Evolutionary conservation across 1,140 invertebrate genomes (phyloP), one percentile per base, ranked within the genome.

Genomic region (Pseudoatta argentina): DNA sequence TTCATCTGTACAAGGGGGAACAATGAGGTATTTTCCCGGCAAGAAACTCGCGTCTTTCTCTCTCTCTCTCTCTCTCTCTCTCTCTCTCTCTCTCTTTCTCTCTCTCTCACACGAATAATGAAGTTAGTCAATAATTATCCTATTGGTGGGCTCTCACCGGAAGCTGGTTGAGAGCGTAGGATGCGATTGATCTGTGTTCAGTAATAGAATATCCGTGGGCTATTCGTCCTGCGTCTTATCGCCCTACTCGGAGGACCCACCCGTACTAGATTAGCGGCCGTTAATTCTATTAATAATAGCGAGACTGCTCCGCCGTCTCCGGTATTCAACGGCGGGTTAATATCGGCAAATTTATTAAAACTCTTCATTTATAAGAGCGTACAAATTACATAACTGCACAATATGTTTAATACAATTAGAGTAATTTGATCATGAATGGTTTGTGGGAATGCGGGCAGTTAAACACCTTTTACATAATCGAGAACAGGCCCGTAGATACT

Each of bases 231-330:
- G 24, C 82, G 81, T 88, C 89, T 90, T 90, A 90, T 87, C 61
- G 76, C 59, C 64, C 79, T 78, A 79, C 89, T 87, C 66, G 48
- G 81, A 63, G 51, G 51, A 51, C 21, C 51, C 63, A 21, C 59
- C 78, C 69, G 57, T 59, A 87, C 66, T 90, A 90, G 88, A 90
- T 90, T 89, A 90, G 83, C 88, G 92, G 91, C 88, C 92, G 93
- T 93, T 93, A 93, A 93, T 93, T 93, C 89, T 91, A 89, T 93
- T 93, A 93, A 93, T 93, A 93, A 93, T 92, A 89, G 90, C 86
- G 85, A 93, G 73, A 87, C 88, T 34, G 30, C 30, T 83, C 59
- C 39, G 27, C 39, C 55, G 91, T 82, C 69, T 76, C 79, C 73
- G 59, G 78, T 82, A 72, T 53, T 83, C 82, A 90, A 87, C 88